phyloP scores from a whole-genome alignment of 2,797 vertebrate genomes.

The Labeo calbasu region DNA sequence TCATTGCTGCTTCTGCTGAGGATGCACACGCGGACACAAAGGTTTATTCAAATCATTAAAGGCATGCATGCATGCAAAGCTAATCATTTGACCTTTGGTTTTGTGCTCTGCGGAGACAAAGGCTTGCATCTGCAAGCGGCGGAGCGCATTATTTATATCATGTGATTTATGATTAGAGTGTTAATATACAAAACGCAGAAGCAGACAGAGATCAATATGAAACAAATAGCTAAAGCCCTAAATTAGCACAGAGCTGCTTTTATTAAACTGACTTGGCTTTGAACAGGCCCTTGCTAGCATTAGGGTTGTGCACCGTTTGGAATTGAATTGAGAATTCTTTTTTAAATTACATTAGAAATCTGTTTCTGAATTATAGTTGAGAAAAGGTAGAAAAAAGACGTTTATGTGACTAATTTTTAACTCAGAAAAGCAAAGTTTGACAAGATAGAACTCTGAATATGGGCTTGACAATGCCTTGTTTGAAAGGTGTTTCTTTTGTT shows the following conservation, averaged over 20 bases:
- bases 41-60: constrained; percentile 77
- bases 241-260: constrained; percentile 69
- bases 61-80: constrained; percentile 71
- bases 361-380: neutral
- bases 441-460: neutral
- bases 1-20: constrained; percentile 77
- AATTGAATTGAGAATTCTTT: constrained; percentile 4
- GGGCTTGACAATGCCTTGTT: neutral
- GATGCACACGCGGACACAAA: constrained; percentile 74
- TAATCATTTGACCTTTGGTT: constrained; percentile 81
- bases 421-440: neutral
- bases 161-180: constrained; percentile 75
- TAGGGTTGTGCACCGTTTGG: neutral
- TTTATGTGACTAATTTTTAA: neutral
- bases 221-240: constrained; percentile 72
- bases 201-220: constrained; percentile 68
- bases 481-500: neutral
- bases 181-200: constrained; percentile 76
- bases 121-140: constrained; percentile 68
- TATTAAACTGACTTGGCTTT: constrained; percentile 60
- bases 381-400: neutral
- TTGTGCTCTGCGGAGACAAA: constrained; percentile 69
- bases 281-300: constrained; percentile 20
- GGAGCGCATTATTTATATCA: constrained; percentile 75
- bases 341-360: neutral